Evolutionary conservation across 2,113 vertebrate genomes (phyloP).

Genomic region (Xenopus tropicalis): UCB_Xtro_10.0 CM004450.2:104618501-104619000

Average conservation of each 20-base stretch:
- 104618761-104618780: constrained; percentile 50
- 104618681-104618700: constrained; percentile 61
- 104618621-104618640: constrained; percentile 41
- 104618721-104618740: constrained; percentile 94
- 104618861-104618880: constrained; percentile 65
- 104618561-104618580: constrained; percentile 25
- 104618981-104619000: constrained; percentile 81
- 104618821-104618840: constrained; percentile 61
- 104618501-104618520: constrained; percentile 85
- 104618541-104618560: constrained; percentile 78
- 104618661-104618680: constrained; percentile 47
- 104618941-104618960: constrained; percentile 80
- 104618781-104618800: constrained; percentile 60
- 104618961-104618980: constrained; percentile 56
- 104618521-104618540: constrained; percentile 88
- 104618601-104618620: constrained; percentile 38
- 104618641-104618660: constrained; percentile 51
- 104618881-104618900: constrained; percentile 65
- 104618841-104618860: constrained; percentile 57
- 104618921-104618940: constrained; percentile 76
- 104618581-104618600: constrained; percentile 45
- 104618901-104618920: constrained; percentile 81
- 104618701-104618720: constrained; percentile 71
- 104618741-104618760: constrained; percentile 75
- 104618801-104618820: constrained; percentile 64